Base-by-base conservation (phyloP, 1,140 invertebrate species). In the Achroia grisella region DNA sequence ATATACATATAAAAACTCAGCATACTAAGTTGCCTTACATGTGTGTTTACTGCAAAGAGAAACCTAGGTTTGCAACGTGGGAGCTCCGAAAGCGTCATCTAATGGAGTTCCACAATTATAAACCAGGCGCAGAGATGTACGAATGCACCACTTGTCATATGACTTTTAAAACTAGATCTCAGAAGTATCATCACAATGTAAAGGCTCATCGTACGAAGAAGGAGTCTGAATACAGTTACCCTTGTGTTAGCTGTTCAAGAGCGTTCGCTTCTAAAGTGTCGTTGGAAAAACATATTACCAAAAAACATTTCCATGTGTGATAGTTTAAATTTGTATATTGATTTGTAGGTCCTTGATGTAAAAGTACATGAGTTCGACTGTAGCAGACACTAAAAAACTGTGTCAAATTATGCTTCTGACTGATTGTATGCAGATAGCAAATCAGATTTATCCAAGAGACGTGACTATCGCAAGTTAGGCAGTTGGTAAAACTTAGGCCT, bases 141-240 rank as follows among this genome's bases (percentile, higher is more conserved):
- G 80, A 86, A 33, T 87, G 85, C 36, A 77, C 75, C 0, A 77
- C 77, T 9, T 90, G 89, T 39, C 82, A 84, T 17, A 87, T 87
- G 69, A 83, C 77, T 35, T 90, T 90, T 41, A 81, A 80, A 42
- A 77, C 78, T 9, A 54, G 81, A 2, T 86, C 81, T 29, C 75
- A 81, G 30, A 81, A 80, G 34, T 83, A 85, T 31, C 78, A 81
- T 23, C 78, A 85, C 23, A 81, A 80, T 31, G 72, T 79, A 0
- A 85, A 79, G 57, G 67, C 73, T 0, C 79, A 85, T 55, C 51
- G 77, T 4, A 72, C 64, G 1, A 81, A 79, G 52, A 81, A 79
- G 48, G 80, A 84, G 30, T 50, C 64, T 0, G 77, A 81, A 9
- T 77, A 72, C 17, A 70, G 62, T 9, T 78, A 62, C 31, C 71